Evolutionary conservation across 1,140 invertebrate species (phyloP).

Genomic region (Plectrocnemia conspersa): DNA sequence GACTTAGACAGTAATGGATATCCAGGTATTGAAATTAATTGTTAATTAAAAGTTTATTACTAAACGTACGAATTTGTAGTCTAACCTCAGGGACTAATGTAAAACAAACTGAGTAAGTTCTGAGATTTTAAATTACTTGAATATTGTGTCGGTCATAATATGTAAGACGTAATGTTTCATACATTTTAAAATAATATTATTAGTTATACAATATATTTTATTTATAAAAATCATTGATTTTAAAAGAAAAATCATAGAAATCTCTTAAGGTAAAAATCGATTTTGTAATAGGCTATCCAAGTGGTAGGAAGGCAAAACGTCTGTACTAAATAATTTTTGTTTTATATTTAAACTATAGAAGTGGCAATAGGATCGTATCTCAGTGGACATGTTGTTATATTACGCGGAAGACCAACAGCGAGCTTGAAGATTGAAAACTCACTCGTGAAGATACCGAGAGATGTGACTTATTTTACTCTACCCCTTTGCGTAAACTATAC

Average conservation of each 20-base stretch:
- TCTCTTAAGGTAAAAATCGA: too few species aligned
- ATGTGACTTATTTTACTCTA: background rate
- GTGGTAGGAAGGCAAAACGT: background rate
- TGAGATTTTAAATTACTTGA: background rate
- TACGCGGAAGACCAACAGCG: slow-evolving; percentile 34
- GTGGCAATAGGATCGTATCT: slow-evolving; percentile 48
- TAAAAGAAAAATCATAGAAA: background rate
- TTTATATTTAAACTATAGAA: slow-evolving; percentile 38
- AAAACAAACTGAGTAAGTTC: background rate
- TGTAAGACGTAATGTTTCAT: slow-evolving; percentile 16
- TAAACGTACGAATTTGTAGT: background rate
- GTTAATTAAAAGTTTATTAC: background rate
- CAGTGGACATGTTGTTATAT: slow-evolving; percentile 48
- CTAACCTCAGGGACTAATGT: background rate
- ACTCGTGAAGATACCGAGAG: background rate
- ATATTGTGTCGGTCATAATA: background rate
- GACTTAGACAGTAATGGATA: slow-evolving; percentile 51
- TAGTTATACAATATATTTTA: background rate
- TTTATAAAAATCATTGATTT: background rate
- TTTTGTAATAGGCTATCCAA: too few species aligned
- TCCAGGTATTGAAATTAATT: too few species aligned
- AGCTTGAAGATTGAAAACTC: background rate
- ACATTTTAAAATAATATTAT: background rate
- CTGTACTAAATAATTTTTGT: background rate
- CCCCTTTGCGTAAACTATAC: background rate